Evolutionary conservation across 2,797 vertebrate genomes (phyloP), one percentile per base, ranked within the genome.

Genomic region (Takifugu rubripes): DNA sequence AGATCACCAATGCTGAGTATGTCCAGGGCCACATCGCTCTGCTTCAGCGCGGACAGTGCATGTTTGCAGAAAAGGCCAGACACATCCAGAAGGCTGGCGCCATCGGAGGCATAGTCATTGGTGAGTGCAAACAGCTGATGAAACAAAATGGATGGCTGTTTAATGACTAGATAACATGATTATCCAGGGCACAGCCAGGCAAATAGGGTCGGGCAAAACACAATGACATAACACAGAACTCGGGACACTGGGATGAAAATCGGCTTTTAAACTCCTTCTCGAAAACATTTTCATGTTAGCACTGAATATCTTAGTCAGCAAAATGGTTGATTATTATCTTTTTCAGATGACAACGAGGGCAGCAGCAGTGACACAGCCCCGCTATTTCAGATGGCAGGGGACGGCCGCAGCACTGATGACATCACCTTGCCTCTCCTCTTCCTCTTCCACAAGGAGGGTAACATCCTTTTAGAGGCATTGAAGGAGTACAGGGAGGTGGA

Each of bases 311-410:
- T 33, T 40, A 14, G 17, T 46, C 49, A 47, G 3, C 26, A 15
- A 8, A 26, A 47, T 15, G 12, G 0, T 46, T 0, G 8, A 10
- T 36, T 6, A 3, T 27, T 36, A 74, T 25, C 72, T 21, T 29
- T 3, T 75, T 25, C 72, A 99, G 97, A 99, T 74, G 97, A 99
- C 90, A 99, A 98, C 0, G 96, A 97, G 61, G 97, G 96, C 76
- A 99, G 96, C 91, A 99, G 97, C 81, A 99, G 97, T 47, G 97
- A 99, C 83, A 99, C 96, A 0, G 97, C 97, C 3, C 96, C 96
- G 11, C 93, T 99, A 49, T 99, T 99, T 90, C 97, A 99, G 90
- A 99, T 99, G 97, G 97, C 96, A 0, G 97, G 97, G 1, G 97
- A 99, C 8, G 97, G 97, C 1, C 95, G 95, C 81, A 97, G 88